Base-by-base conservation (phyloP, 2,113 vertebrate genomes). In the Solea solea region DNA sequence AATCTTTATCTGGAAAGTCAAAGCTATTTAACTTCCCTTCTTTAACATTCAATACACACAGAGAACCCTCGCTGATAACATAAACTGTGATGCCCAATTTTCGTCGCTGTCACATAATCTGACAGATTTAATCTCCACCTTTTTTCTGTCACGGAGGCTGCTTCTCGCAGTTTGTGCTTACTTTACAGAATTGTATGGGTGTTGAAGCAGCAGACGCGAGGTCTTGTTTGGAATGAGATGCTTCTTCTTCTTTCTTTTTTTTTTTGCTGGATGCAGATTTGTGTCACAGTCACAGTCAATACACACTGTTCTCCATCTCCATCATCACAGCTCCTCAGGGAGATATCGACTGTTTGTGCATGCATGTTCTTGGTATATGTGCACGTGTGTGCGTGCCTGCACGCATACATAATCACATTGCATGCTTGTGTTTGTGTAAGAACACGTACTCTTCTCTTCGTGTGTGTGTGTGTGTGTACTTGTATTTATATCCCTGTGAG, bases 271-370 rank as follows among this genome's bases (percentile, higher is more conserved):
- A 83, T 86, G 55, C 69, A 76, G 69, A 69, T 82, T 76, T 85
- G 76, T 85, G 84, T 87, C 87, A 78, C 74, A 85, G 86, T 80
- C 86, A 83, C 76, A 86, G 84, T 84, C 86, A 83, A 83, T 80
- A 76, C 81, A 42, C 53, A 58, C 55, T 41, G 51, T 76, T 77
- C 72, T 89, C 86, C 78, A 68, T 87, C 81, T 88, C 80, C 73
- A 86, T 88, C 85, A 86, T 83, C 78, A 50, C 71, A 79, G 64
- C 66, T 87, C 87, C 70, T 45, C 63, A 1, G 82, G 78, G 89
- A 86, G 10, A 62, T 41, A 81, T 45, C 61, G 1, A 56, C 52
- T 68, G 69, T 64, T 44, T 79, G 59, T 49, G 72, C 14, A 45
- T 53, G 53, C 12, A 3, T 79, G 64, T 78, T 51, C 69, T 7